These are phyloP conservation scores for Torymus aiolomorphi DNA, from an alignment of 2,888 invertebrate genomes.

Conservation along the genomic window DNA sequence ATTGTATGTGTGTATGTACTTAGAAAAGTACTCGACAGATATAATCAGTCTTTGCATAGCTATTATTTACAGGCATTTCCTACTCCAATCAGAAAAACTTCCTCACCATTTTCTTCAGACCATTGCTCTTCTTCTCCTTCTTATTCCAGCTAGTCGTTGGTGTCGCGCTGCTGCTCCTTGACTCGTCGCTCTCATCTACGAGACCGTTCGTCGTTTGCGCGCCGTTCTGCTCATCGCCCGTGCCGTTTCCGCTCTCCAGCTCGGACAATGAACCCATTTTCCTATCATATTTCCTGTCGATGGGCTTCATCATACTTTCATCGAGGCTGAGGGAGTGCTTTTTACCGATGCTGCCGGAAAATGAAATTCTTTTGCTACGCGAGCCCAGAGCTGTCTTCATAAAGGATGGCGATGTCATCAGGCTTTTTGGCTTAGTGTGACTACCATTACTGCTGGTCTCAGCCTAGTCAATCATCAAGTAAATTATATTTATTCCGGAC, in stretches of 20 bases:
- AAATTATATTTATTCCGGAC: not conserved
- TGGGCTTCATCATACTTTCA: not conserved
- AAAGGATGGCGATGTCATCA: slow-evolving; percentile 71
- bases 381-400: slow-evolving; percentile 75
- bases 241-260: slow-evolving; percentile 13
- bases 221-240: slow-evolving; percentile 61
- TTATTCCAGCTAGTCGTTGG: slow-evolving; percentile 67
- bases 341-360: slow-evolving; percentile 50
- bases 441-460: slow-evolving; percentile 23
- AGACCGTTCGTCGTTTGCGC: slow-evolving; percentile 60
- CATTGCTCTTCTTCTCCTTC: slow-evolving; percentile 81
- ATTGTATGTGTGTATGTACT: slow-evolving; percentile 13
- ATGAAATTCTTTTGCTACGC: slow-evolving; percentile 70
- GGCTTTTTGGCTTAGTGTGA: slow-evolving; percentile 52
- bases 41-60: slow-evolving; percentile 55
- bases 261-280: slow-evolving; percentile 36
- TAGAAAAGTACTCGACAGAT: slow-evolving; percentile 45
- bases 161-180: slow-evolving; percentile 65
- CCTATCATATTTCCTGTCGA: slow-evolving; percentile 18
- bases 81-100: slow-evolving; percentile 84
- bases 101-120: slow-evolving; percentile 86
- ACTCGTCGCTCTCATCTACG: slow-evolving; percentile 69
- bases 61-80: slow-evolving; percentile 53
- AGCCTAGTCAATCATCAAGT: slow-evolving; percentile 13
- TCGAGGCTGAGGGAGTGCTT: slow-evolving; percentile 39